Evolutionary conservation across 2,888 invertebrate species (phyloP), one percentile per base, ranked within the genome.

Genomic region (Drosophila demipolita): DNA sequence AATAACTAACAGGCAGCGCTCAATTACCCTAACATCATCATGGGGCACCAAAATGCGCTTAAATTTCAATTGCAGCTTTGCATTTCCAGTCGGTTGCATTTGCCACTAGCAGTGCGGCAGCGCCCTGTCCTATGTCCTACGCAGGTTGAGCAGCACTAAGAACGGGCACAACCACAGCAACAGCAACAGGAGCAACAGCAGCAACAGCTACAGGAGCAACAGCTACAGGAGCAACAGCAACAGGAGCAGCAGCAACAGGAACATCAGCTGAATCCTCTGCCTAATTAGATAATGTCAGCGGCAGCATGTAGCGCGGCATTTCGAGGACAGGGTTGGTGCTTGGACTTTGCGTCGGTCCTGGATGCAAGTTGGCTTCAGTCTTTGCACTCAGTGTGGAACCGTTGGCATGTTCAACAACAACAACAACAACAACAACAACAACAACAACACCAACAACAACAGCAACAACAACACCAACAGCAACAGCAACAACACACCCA

Each of bases 211-310:
- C 26, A 40, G 42, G n/a, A n/a, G n/a, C n/a, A 40, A 55, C 23
- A 20, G 45, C 53, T 55, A 63, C 66, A 26, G 48, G 55, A 62
- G 40, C 32, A n/a, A 15, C 15, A n/a, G 40, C 53, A 64, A 36
- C 74, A 11, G 12, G 54, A 66, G 26, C 29, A n/a, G 29, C 20
- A 20, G 1, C 77, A 49, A 29, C 26, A 40, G 42, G 55, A 40
- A 33, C 50, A 38, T 40, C 20, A 29, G 49, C 26, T 57, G 55
- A 65, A 53, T 38, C 74, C 66, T 73, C 76, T 70, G 90, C 87
- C 89, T 90, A 87, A 90, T 87, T 87, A 90, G 90, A 90, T 90
- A 89, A 87, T 89, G 86, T 87, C 89, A 90, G 73, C 83, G 89
- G 69, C 83, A 88, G 83, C 85, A 86, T 64, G 76, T 73, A 69